Evolutionary conservation across 2,797 vertebrate species (phyloP).

Genomic region (Sciurus carolinensis): DNA sequence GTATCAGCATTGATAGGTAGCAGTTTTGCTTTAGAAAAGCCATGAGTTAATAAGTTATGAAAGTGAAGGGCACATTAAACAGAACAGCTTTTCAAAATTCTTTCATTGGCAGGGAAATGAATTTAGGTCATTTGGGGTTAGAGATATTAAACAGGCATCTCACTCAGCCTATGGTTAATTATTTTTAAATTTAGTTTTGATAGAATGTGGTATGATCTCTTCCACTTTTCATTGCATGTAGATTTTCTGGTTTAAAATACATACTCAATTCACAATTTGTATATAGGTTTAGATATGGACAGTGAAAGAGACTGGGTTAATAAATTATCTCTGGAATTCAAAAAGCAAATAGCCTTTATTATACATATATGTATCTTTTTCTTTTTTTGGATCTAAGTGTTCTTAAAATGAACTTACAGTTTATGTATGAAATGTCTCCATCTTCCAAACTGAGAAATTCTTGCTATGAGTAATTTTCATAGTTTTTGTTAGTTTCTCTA

Average conservation of each 20-base stretch:
- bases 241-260: constrained; percentile 41
- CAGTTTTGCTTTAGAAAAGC: neutral
- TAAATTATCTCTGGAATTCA: neutral
- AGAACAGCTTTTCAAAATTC: neutral
- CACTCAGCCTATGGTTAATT: constrained; percentile 39
- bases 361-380: neutral
- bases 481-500: neutral
- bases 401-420: neutral
- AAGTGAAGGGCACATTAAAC: constrained; percentile 28
- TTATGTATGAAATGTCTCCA: neutral
- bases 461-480: neutral
- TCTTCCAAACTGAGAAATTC: neutral
- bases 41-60: neutral
- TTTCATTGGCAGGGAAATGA: constrained; percentile 39
- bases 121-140: constrained; percentile 43
- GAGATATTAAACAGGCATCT: constrained; percentile 19
- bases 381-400: neutral
- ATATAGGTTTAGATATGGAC: neutral
- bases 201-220: constrained; percentile 20
- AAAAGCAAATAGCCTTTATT: neutral
- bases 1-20: neutral
- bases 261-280: neutral
- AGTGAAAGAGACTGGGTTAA: neutral
- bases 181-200: constrained; percentile 60
- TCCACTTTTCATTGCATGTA: constrained; percentile 30